phyloP scores from a whole-genome alignment of 2,888 invertebrate species.

The Drosophila prolongata region DNA sequence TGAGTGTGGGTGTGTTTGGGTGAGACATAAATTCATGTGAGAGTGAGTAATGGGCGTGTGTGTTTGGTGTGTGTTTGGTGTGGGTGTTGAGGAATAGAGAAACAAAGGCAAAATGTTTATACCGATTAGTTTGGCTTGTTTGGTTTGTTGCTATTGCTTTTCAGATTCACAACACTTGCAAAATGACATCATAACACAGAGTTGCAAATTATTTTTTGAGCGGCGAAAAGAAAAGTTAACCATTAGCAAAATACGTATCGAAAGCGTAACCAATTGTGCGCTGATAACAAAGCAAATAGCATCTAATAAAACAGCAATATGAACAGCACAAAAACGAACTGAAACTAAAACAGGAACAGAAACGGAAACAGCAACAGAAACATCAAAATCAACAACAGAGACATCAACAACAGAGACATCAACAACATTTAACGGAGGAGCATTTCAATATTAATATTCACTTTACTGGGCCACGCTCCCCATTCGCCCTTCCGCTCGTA shows the following conservation, averaged over 20 bases:
- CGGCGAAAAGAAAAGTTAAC: constrained; percentile 68
- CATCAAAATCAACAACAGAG: constrained; percentile 33
- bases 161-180: constrained; percentile 70
- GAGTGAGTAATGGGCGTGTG: constrained; percentile 34
- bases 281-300: constrained; percentile 59
- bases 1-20: constrained; percentile 21
- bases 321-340: constrained; percentile 20
- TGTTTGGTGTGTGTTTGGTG: constrained; percentile 2
- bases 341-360: constrained; percentile 25
- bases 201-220: constrained; percentile 71
- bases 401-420: constrained; percentile 40
- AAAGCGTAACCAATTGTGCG: constrained; percentile 74
- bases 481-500: constrained; percentile 33
- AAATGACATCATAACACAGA: constrained; percentile 69
- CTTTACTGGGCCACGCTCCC: constrained; percentile 5
- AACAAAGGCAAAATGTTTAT: constrained; percentile 60
- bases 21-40: constrained; percentile 35
- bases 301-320: constrained; percentile 39
- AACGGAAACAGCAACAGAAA: constrained; percentile 30
- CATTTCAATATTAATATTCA: constrained; percentile 54
- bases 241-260: constrained; percentile 67
- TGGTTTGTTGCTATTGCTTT: constrained; percentile 31
- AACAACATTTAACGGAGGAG: constrained; percentile 33
- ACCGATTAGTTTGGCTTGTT: constrained; percentile 67
- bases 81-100: constrained; percentile 32